Percentiles rank a stretch among this genome's conserved stretches.
phyloP scores from a whole-genome alignment of 2,113 vertebrate species.

The Erythrocebus patas region DNA sequence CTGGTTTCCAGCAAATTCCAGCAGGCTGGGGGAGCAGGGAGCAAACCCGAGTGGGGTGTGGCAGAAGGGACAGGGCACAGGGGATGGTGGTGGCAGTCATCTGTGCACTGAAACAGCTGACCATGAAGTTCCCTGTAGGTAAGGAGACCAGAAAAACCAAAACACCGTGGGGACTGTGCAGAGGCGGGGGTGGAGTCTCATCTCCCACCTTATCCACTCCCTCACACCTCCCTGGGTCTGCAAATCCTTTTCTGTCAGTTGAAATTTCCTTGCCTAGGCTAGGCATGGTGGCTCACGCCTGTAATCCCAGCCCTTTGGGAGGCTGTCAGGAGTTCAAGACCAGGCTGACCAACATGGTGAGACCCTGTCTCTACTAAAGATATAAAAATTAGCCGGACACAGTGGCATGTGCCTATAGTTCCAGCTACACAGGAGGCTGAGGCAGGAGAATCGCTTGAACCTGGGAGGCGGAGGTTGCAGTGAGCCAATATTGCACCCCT shows the following conservation, averaged over 20 bases:
- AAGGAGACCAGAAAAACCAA: neutral
- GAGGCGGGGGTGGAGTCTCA: neutral
- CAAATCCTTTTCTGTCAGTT: neutral
- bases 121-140: slow-evolving; percentile 81
- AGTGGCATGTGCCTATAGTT: too few species aligned
- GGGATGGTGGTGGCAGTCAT: slow-evolving; percentile 55
- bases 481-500: too few species aligned
- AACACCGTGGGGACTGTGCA: neutral
- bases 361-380: too few species aligned
- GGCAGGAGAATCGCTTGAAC: too few species aligned
- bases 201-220: neutral
- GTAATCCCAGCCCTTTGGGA: too few species aligned
- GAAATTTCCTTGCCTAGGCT: neutral
- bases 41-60: neutral
- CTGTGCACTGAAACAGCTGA: slow-evolving; percentile 83
- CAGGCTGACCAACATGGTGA: too few species aligned
- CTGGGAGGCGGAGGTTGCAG: too few species aligned
- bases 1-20: neutral
- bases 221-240: neutral
- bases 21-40: neutral
- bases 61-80: neutral
- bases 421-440: too few species aligned
- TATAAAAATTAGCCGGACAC: too few species aligned
- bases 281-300: too few species aligned
- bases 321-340: neutral